phyloP scores from a whole-genome alignment of 2,888 invertebrate species.

The Aphodius sticticus region DNA sequence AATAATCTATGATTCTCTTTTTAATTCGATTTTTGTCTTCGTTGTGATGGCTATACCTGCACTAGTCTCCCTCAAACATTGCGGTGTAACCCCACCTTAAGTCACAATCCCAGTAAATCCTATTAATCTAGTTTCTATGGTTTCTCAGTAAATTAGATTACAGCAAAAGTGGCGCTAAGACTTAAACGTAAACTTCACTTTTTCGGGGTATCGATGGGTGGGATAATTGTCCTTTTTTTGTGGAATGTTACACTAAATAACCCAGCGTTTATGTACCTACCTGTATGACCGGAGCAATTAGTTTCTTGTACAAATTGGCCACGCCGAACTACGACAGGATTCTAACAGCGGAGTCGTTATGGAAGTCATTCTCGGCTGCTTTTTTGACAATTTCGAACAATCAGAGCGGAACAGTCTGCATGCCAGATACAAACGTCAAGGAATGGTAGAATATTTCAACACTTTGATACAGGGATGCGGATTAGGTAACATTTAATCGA shows the following conservation, averaged over 20 bases:
- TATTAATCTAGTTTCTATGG: background rate
- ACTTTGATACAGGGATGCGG: slow-evolving; percentile 78
- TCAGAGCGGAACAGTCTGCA: slow-evolving; percentile 77
- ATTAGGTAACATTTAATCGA: slow-evolving; percentile 50
- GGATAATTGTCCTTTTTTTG: background rate
- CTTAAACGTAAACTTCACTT: background rate
- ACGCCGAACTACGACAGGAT: background rate
- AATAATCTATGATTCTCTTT: no score
- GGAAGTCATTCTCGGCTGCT: slow-evolving; percentile 82
- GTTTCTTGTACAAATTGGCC: background rate
- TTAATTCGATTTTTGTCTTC: no score
- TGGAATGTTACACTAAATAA: background rate
- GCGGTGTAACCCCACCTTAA: background rate
- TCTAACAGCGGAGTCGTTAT: slow-evolving; percentile 57
- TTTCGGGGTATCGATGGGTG: background rate
- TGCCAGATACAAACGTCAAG: slow-evolving; percentile 73
- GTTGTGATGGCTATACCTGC: no score
- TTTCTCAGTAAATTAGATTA: background rate
- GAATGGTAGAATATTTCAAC: slow-evolving; percentile 80
- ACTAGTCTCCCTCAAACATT: background rate
- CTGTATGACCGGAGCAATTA: background rate
- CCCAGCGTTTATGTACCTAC: background rate
- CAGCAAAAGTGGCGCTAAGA: background rate
- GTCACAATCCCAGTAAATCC: background rate
- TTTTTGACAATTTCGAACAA: slow-evolving; percentile 78